phyloP scores from a whole-genome alignment of 1,140 invertebrate genomes.

The Planococcus citri region DNA sequence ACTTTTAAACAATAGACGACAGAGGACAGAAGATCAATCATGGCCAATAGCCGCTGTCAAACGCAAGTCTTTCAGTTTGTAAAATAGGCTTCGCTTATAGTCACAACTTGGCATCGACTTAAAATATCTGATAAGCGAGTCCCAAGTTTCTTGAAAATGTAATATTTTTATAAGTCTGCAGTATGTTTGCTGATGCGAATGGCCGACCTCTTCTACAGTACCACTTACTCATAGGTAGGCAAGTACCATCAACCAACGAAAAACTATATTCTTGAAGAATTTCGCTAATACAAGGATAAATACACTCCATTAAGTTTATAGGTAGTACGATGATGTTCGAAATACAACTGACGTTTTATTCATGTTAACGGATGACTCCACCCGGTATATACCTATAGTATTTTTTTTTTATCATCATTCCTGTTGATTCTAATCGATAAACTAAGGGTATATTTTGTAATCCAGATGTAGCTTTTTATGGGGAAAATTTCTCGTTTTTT shows the following conservation, averaged over 20 bases:
- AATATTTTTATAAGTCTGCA: not conserved
- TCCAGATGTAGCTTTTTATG: too few relatives aligned
- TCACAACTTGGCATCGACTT: not conserved
- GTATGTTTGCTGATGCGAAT: too few relatives aligned
- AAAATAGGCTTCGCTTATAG: not conserved
- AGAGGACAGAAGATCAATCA: constrained; percentile 6
- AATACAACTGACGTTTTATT: not conserved
- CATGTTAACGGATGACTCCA: not conserved
- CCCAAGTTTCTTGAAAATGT: not conserved
- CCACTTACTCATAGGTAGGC: too few relatives aligned
- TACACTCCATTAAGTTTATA: too few relatives aligned
- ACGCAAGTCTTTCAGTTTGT: constrained; percentile 6
- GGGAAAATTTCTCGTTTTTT: too few relatives aligned
- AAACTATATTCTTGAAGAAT: too few relatives aligned
- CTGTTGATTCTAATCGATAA: not conserved
- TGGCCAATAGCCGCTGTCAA: not conserved
- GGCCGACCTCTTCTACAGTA: too few relatives aligned
- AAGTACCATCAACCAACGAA: too few relatives aligned
- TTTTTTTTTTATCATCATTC: not conserved
- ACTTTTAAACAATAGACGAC: constrained; percentile 7
- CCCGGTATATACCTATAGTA: too few relatives aligned
- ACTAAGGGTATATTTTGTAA: too few relatives aligned
- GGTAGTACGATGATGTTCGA: too few relatives aligned
- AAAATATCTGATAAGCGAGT: not conserved
- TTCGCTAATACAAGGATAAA: too few relatives aligned